Evolutionary conservation across 2,888 invertebrate genomes (phyloP).

Genomic region (Anoplius nigerrimus): DNA sequence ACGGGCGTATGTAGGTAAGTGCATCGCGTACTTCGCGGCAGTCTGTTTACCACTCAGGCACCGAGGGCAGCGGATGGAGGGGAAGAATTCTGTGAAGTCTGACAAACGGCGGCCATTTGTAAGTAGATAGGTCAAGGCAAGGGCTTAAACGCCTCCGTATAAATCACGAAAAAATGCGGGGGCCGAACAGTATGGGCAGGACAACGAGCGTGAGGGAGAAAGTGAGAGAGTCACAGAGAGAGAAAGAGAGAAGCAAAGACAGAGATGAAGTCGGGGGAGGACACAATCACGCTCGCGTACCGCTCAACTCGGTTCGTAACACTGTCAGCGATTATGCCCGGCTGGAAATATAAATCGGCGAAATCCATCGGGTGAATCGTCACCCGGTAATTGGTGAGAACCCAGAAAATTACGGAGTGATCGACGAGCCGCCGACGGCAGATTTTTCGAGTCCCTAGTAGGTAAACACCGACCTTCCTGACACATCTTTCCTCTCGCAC

Average conservation of each 20-base stretch:
- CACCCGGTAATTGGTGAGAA: conserved; percentile 9
- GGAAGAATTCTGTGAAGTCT: conserved; percentile 30
- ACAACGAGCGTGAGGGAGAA: conserved; percentile 12
- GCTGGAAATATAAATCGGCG: conserved; percentile 38
- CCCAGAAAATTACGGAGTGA: conserved; percentile 37
- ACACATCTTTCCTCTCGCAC: not conserved
- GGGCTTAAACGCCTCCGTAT: conserved; percentile 39
- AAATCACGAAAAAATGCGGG: conserved; percentile 34
- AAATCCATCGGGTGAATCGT: conserved; percentile 29
- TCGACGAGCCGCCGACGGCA: conserved; percentile 49
- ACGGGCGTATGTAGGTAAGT: no score
- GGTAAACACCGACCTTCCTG: conserved; percentile 22
- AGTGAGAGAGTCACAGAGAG: conserved; percentile 12
- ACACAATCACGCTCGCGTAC: conserved; percentile 9
- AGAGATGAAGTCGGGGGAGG: conserved; percentile 16
- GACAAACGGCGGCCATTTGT: conserved; percentile 42
- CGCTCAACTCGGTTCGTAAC: conserved; percentile 33
- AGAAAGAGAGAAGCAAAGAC: not conserved
- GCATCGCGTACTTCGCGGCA: no score
- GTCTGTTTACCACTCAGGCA: conserved; percentile 9
- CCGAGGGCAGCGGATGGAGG: conserved; percentile 5
- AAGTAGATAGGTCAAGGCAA: conserved; percentile 53
- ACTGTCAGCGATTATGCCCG: conserved; percentile 34
- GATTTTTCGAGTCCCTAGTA: conserved; percentile 39
- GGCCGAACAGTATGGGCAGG: not conserved